A percentile compares a stretch with the other conserved stretches of the same genome.
These are phyloP conservation scores for Macropis europaea DNA, from an alignment of 2,888 invertebrate genomes.

Conservation along the genomic window DNA sequence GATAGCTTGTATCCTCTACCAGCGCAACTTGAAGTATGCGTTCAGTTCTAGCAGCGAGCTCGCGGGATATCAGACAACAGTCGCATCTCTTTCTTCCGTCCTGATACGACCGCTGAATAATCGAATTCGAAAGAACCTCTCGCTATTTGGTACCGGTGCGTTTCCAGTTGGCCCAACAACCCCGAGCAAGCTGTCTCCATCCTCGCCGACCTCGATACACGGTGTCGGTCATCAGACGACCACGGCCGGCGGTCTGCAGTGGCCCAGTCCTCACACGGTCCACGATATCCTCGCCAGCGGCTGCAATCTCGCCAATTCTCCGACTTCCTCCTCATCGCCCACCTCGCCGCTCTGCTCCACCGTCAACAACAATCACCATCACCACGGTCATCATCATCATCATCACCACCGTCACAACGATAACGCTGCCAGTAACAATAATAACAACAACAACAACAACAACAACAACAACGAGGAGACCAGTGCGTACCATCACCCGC, in stretches of 20 bases:
- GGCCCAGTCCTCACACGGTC: constrained; percentile 78
- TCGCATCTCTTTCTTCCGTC: constrained; percentile 66
- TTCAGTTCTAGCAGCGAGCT: constrained; percentile 66
- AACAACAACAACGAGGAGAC: constrained; percentile 52
- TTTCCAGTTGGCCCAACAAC: constrained; percentile 77
- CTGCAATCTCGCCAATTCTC: constrained; percentile 60
- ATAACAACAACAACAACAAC: constrained; percentile 46
- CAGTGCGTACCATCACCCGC: constrained; percentile 61
- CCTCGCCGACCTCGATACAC: constrained; percentile 77
- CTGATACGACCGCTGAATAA: constrained; percentile 58
- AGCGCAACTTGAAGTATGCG: constrained; percentile 54
- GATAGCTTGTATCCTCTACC: constrained; percentile 21
- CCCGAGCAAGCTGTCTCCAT: constrained; percentile 77
- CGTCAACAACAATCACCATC: constrained; percentile 67
- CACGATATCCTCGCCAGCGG: constrained; percentile 75
- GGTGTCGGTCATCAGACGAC: constrained; percentile 78
- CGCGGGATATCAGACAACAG: constrained; percentile 69
- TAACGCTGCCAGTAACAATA: constrained; percentile 37
- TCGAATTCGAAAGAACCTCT: constrained; percentile 58
- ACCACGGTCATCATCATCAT: constrained; percentile 57
- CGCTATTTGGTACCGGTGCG: constrained; percentile 53
- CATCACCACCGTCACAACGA: constrained; percentile 54
- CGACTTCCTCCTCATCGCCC: constrained; percentile 62
- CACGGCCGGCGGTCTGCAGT: constrained; percentile 79
- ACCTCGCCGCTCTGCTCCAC: constrained; percentile 63